Percentiles rank a stretch among this genome's conserved stretches.
phyloP scores from a whole-genome alignment of 2,888 invertebrate species.

The Lasioglossum vierecki region DNA sequence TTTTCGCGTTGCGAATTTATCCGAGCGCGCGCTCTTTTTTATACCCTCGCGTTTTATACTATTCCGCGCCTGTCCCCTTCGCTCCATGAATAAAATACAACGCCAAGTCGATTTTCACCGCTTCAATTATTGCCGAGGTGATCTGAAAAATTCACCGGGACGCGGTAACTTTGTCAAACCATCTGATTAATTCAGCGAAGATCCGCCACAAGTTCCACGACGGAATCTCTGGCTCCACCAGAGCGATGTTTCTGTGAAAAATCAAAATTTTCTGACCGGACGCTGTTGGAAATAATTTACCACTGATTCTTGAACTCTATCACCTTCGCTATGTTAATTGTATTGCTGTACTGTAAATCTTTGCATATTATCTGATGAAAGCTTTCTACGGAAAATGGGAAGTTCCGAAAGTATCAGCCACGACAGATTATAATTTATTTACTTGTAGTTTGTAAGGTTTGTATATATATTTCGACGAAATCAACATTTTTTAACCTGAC shows the following conservation, averaged over 20 bases:
- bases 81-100: slow-evolving; percentile 12
- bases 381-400: background rate
- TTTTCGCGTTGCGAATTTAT: slow-evolving; percentile 33
- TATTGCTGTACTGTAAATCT: background rate
- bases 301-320: background rate
- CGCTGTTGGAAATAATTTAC: background rate
- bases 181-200: slow-evolving; percentile 22
- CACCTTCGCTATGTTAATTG: background rate
- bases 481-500: too few relatives aligned
- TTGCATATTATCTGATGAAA: background rate
- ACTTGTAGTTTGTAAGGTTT: background rate
- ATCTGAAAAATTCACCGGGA: slow-evolving; percentile 18
- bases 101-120: slow-evolving; percentile 2
- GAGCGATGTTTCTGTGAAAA: background rate
- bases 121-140: slow-evolving; percentile 12
- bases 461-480: too few relatives aligned
- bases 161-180: slow-evolving; percentile 16
- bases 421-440: background rate
- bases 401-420: background rate
- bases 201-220: background rate
- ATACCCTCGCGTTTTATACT: background rate
- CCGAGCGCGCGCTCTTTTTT: background rate
- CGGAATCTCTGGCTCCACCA: background rate
- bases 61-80: background rate
- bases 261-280: background rate